phyloP scores from a whole-genome alignment of 30 jellyfish, hydroid and myxozoan genomes.

The Phacellophora camtschatica region DNA sequence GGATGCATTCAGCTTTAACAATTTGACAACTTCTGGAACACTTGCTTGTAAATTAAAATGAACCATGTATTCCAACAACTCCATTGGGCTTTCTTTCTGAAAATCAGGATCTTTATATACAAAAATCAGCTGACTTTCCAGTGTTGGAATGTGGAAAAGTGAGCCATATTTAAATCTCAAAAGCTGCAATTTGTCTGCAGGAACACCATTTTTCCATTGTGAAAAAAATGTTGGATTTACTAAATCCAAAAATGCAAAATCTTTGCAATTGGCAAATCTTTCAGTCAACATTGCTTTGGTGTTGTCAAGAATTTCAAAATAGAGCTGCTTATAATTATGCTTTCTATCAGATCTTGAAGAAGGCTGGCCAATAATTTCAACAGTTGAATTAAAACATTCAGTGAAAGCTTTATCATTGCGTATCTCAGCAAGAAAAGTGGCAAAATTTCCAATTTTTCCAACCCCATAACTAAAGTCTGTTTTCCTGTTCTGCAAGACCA shows the following conservation, averaged over 20 bases:
- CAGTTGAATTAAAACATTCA: background rate
- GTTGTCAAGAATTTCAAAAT: constrained; percentile 19
- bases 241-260: constrained; percentile 1
- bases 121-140: constrained; percentile 31
- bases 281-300: constrained; percentile 13
- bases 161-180: constrained; percentile 23
- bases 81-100: constrained; percentile 3
- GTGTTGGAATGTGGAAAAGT: background rate
- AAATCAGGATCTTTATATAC: constrained; percentile 24
- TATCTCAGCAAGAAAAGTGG: background rate
- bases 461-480: constrained; percentile 21
- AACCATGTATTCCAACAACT: background rate
- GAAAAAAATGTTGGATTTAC: constrained; percentile 8
- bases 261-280: constrained; percentile 1
- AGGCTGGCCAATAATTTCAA: constrained; percentile 15
- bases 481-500: constrained; percentile 31
- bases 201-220: background rate
- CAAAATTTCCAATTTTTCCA: constrained; percentile 12
- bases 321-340: constrained; percentile 30
- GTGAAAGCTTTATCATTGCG: constrained; percentile 1
- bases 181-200: background rate
- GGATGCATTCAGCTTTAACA: constrained; percentile 29
- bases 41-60: background rate
- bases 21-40: constrained; percentile 21
- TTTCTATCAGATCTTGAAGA: background rate